A percentile compares a stretch with the other conserved stretches of the same genome.
phyloP scores from a whole-genome alignment of 2,888 invertebrate genomes.

The Sabellastarte sp. region DNA sequence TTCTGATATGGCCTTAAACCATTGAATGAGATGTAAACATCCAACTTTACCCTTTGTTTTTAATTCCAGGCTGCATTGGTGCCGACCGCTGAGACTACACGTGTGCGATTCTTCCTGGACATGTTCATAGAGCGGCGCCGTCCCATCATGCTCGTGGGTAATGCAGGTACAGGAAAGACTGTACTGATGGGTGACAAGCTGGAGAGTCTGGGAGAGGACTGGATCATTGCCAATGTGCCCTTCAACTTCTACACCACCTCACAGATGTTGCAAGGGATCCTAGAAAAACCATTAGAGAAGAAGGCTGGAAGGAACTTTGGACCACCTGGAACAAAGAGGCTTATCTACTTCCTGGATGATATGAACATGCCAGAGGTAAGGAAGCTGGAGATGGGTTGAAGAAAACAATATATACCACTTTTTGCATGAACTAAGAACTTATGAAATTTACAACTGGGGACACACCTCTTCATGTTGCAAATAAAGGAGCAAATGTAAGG shows the following conservation, averaged over 20 bases:
- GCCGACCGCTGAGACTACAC: constrained; percentile 88
- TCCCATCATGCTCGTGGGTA: constrained; percentile 92
- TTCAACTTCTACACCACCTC: constrained; percentile 96
- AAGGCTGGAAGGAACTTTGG: constrained; percentile 94
- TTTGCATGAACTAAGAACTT: too few relatives aligned
- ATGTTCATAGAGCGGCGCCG: constrained; percentile 82
- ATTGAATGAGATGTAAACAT: too few relatives aligned
- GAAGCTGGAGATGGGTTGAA: too few relatives aligned
- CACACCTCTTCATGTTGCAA: too few relatives aligned
- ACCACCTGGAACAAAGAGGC: constrained; percentile 88
- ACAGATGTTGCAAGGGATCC: constrained; percentile 65
- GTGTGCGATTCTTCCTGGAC: constrained; percentile 85
- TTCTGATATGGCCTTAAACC: too few relatives aligned
- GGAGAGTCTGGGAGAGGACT: constrained; percentile 73
- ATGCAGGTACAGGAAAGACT: constrained; percentile 89
- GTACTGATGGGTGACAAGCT: constrained; percentile 84
- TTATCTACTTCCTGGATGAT: constrained; percentile 94
- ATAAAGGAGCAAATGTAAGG: too few relatives aligned
- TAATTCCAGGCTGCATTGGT: constrained; percentile 85
- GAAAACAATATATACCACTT: too few relatives aligned
- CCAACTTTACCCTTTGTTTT: too few relatives aligned
- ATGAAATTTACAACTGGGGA: too few relatives aligned
- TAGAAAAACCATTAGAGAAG: constrained; percentile 93
- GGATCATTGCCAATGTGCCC: constrained; percentile 84
- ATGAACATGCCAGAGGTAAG: constrained; percentile 97